These are phyloP conservation scores for Catostylus mosaicus DNA, from an alignment of 30 jellyfish, hydroid and myxozoan species.

Conservation along the genomic window DNA sequence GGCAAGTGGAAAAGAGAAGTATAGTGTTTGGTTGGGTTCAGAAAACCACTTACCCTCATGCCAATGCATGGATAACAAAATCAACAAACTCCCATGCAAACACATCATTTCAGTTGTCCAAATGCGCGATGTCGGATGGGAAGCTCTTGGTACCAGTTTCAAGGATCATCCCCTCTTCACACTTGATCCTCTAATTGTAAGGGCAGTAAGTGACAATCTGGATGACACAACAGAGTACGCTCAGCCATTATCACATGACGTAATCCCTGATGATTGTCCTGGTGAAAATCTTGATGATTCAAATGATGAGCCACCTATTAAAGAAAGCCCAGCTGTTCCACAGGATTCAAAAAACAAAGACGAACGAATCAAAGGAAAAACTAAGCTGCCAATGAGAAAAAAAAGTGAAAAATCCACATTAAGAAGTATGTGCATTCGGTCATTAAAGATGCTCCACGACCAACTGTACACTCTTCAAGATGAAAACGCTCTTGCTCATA, in stretches of 20 bases:
- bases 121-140: slow-evolving; percentile 39
- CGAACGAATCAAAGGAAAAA: slow-evolving; percentile 5
- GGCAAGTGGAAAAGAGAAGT: no score
- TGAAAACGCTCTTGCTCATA: background rate
- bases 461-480: slow-evolving; percentile 13
- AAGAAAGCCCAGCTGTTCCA: slow-evolving; percentile 10
- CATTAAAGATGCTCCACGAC: slow-evolving; percentile 35
- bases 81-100: slow-evolving; percentile 30
- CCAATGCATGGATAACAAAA: no score
- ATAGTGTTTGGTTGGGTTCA: no score
- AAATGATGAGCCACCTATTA: slow-evolving; percentile 19
- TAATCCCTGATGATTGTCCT: slow-evolving; percentile 18
- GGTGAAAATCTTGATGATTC: slow-evolving; percentile 13
- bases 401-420: background rate
- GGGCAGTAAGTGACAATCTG: slow-evolving; percentile 2
- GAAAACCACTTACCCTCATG: no score
- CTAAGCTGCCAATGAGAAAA: slow-evolving; percentile 10
- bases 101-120: slow-evolving; percentile 33
- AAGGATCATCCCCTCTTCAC: slow-evolving; percentile 19
- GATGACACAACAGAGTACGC: background rate
- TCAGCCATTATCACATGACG: background rate
- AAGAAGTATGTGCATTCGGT: slow-evolving; percentile 17
- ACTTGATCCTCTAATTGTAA: slow-evolving; percentile 26
- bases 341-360: slow-evolving; percentile 8
- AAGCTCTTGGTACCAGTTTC: slow-evolving; percentile 34